Base-by-base conservation (phyloP, 2,888 invertebrate species). In the Trissolcus brochymenae region DNA sequence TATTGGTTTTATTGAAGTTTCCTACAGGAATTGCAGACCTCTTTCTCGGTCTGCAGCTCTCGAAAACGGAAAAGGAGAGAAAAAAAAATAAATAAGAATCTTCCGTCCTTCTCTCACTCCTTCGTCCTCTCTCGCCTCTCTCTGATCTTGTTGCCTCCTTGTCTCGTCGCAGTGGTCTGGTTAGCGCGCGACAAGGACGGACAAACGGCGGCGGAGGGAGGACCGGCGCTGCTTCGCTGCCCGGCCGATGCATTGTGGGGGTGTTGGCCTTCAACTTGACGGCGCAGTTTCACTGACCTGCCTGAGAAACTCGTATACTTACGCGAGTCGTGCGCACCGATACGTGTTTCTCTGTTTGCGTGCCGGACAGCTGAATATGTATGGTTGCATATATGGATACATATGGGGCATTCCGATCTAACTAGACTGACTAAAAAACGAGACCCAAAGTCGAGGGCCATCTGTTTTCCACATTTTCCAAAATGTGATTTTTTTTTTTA, bases 241-340 rank as follows among this genome's bases (percentile, higher is more conserved):
- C 83, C 83, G 84, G 83, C 84, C 87, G 87, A 87, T 88, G 88
- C 88, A 88, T 88, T 87, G 89, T 87, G 88, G 88, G 88, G 88
- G 88, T 88, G 89, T 89, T 89, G 89, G 89, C 88, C 89, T 89
- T 89, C 88, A 89, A 89, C 89, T 89, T 89, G 89, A 87, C 89
- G 88, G 87, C 87, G 88, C 88, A 88, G 88, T 89, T 88, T 88
- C 88, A 88, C 89, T 88, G 89, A 89, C 89, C 88, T 89, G 89
- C 88, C 89, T 89, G 88, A 88, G 89, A 89, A 89, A 88, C 87
- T 87, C 85, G 85, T 85, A 84, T 81, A 81, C 82, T 79, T 82
- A 84, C 82, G 82, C 84, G 84, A 83, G 82, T 83, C 83, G 85
- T 83, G 84, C 85, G 79, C 84, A 81, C 83, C 79, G 80, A 80